Percentiles rank a stretch among this genome's conserved stretches.
Evolutionary conservation across 1,140 invertebrate genomes (phyloP).

Genomic region (Bombus superbus): DNA sequence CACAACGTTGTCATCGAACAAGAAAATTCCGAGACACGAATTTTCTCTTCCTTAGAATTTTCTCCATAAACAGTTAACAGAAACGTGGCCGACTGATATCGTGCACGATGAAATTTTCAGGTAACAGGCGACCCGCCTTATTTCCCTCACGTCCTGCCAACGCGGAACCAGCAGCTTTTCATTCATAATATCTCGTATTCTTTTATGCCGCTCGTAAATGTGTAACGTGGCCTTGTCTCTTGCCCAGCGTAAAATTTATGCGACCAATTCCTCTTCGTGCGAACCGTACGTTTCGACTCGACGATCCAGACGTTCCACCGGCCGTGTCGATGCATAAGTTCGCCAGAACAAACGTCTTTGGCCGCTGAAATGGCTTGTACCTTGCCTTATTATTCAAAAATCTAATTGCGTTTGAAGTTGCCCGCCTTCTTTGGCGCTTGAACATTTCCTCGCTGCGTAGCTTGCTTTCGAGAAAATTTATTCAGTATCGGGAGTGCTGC

Average conservation of each 20-base stretch:
- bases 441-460: background rate
- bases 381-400: background rate
- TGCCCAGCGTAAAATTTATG: conserved; percentile 10
- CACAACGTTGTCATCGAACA: background rate
- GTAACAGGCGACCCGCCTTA: conserved; percentile 21
- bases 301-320: background rate
- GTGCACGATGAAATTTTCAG: conserved; percentile 33
- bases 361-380: background rate
- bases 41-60: background rate
- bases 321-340: background rate
- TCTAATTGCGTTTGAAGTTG: conserved; percentile 10
- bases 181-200: conserved; percentile 51
- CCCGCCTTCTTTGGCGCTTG: no score
- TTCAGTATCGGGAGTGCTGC: background rate
- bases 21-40: background rate
- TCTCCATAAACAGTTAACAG: conserved; percentile 21
- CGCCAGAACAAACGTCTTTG: no score
- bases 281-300: background rate
- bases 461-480: background rate
- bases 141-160: conserved; percentile 52
- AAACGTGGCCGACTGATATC: background rate
- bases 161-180: background rate
- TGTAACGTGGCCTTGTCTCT: background rate
- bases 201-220: conserved; percentile 32
- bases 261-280: conserved; percentile 10